Conservation (phyloP, 2,888 invertebrate species). For the Ametastegia equiseti region DNA sequence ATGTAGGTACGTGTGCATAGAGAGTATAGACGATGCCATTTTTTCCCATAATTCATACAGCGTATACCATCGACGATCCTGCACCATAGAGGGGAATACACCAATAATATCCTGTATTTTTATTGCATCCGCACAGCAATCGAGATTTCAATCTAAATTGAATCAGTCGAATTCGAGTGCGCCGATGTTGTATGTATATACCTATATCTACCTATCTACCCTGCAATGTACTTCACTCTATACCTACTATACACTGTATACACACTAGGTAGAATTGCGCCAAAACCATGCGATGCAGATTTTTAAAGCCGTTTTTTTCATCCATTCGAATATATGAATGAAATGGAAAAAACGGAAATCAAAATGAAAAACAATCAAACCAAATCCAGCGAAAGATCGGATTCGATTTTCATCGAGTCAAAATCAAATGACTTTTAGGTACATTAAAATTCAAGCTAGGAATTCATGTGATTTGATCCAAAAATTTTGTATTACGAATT, state of each 20-base stretch:
- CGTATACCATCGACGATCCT: neutral
- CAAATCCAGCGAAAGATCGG: too few species aligned
- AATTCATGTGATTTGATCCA: too few species aligned
- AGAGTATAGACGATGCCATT: neutral
- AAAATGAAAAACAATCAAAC: too few species aligned
- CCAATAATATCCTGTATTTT: slow-evolving; percentile 57
- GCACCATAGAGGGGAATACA: neutral
- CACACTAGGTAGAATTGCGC: neutral
- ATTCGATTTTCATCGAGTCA: too few species aligned
- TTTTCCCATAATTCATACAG: neutral
- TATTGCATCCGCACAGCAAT: slow-evolving; percentile 60
- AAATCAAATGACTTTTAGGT: too few species aligned
- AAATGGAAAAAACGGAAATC: too few species aligned
- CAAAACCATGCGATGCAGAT: neutral
- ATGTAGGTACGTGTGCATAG: neutral
- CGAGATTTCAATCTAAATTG: slow-evolving; percentile 73
- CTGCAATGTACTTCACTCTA: neutral
- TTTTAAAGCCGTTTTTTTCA: neutral
- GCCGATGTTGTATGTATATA: neutral
- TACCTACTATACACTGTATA: neutral
- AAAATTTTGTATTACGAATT: too few species aligned
- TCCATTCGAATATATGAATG: too few species aligned
- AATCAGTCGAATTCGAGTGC: slow-evolving; percentile 58
- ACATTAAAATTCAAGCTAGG: too few species aligned
- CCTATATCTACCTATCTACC: neutral